Evolutionary conservation across 2,113 vertebrate genomes (phyloP), one percentile per base, ranked within the genome.

Genomic region (Rostratula benghalensis): DNA sequence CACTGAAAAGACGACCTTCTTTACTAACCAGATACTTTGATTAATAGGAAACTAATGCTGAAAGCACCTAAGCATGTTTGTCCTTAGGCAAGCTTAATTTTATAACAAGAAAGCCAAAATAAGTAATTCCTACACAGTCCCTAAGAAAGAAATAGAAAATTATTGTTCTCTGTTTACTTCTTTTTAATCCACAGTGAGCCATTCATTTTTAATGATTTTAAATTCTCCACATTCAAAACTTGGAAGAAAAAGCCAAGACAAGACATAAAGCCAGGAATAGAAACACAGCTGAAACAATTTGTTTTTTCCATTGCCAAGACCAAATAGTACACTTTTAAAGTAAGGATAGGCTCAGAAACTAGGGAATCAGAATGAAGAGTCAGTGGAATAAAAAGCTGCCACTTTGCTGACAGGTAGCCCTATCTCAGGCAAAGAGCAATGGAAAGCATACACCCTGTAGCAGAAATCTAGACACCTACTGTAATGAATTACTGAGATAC

Each of bases 201-300:
- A 83, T 92, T 96, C 13, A 80, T 78, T 80, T 85, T 75, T 78
- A 80, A 61, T 35, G 11, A 59, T 76, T 93, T 79, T 53, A 90
- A 90, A 75, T 43, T 74, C 51, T 43, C 68, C 46, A 51, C 43
- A 75, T 43, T 79, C 35, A 92, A 88, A 83, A 74, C 31, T 67
- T 69, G 41, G 28, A 16, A 4, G 5, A 3, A 23, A 35, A 23
- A 48, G 35, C 60, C 57, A 73, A 51, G 19, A 53, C 10, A 60
- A 60, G 46, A 70, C 9, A 83, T 35, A 94, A 94, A 89, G 33
- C 30, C 9, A 5, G 35, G 33, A 87, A 75, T 17, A 78, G 68
- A 91, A 92, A 92, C 68, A 77, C 28, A 83, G 45, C 17, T 92
- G 54, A 83, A 96, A 83, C 24, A 33, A 89, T 87, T 59, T 77